phyloP scores from a whole-genome alignment of 2,888 invertebrate genomes.

The Coelinius sp. region DNA sequence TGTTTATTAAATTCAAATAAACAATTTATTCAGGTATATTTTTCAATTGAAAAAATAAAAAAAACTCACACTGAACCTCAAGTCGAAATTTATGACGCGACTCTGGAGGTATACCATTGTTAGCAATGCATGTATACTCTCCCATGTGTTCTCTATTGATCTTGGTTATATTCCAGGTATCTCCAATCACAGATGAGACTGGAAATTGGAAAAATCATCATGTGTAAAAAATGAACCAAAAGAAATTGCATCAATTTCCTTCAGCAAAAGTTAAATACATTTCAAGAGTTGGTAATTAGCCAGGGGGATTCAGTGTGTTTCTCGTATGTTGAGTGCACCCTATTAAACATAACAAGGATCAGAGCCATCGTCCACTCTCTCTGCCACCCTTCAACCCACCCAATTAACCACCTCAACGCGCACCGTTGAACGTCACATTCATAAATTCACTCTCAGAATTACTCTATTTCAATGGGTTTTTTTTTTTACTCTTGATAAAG shows the following conservation, averaged over 20 bases:
- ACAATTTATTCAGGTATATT: neutral
- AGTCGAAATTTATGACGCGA: slow-evolving; percentile 85
- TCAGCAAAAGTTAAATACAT: neutral
- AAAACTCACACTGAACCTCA: slow-evolving; percentile 89
- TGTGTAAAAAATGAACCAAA: slow-evolving; percentile 1
- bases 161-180: slow-evolving; percentile 83
- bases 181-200: slow-evolving; percentile 74
- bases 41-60: slow-evolving; percentile 8
- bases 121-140: slow-evolving; percentile 82
- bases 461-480: slow-evolving; percentile 7
- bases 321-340: slow-evolving; percentile 37
- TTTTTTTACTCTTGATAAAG: neutral
- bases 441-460: slow-evolving; percentile 4
- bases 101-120: slow-evolving; percentile 89
- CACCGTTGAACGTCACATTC: slow-evolving; percentile 45
- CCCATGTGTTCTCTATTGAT: slow-evolving; percentile 84
- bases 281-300: slow-evolving; percentile 24
- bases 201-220: slow-evolving; percentile 35
- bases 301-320: slow-evolving; percentile 14
- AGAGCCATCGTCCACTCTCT: slow-evolving; percentile 39
- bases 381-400: slow-evolving; percentile 17
- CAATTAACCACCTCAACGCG: slow-evolving; percentile 45
- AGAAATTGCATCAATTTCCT: neutral
- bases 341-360: slow-evolving; percentile 43
- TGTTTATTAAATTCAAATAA: neutral